phyloP scores from a whole-genome alignment of 1,140 invertebrate genomes.

The Streblospio benedicti region DNA sequence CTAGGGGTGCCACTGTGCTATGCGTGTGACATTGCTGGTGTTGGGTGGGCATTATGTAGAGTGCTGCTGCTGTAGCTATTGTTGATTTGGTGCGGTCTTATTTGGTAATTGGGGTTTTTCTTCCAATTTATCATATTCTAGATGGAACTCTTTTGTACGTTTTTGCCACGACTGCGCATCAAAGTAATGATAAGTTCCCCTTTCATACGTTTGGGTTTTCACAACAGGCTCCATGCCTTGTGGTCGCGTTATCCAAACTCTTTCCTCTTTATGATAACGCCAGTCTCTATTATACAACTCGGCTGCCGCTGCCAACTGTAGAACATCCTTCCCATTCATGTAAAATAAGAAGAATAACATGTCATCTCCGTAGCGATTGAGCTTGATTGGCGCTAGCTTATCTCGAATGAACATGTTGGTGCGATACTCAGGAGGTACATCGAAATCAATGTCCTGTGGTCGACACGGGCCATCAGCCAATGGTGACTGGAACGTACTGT shows the following conservation, averaged over 20 bases:
- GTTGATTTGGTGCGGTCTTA: neutral
- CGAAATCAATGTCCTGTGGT: constrained; percentile 97
- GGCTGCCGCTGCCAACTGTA: constrained; percentile 89
- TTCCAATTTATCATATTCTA: constrained; percentile 96
- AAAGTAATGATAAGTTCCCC: constrained; percentile 98
- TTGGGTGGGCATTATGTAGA: no score
- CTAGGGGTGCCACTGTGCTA: no score
- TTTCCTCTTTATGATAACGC: constrained; percentile 98
- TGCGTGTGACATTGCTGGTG: no score
- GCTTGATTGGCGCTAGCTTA: constrained; percentile 81
- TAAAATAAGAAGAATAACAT: constrained; percentile 99
- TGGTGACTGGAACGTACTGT: constrained; percentile 84
- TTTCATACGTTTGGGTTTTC: constrained; percentile 89
- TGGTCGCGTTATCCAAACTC: constrained; percentile 97
- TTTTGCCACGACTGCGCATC: constrained; percentile 92
- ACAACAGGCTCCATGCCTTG: constrained; percentile 83
- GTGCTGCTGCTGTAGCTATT: constrained; percentile 5
- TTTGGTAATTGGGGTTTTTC: constrained; percentile 57
- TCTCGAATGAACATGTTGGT: constrained; percentile 65
- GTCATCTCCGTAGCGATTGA: constrained; percentile 96
- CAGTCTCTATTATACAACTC: constrained; percentile 98
- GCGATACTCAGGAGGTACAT: constrained; percentile 96
- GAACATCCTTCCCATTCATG: constrained; percentile 92
- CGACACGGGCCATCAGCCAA: constrained; percentile 95
- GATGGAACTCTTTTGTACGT: constrained; percentile 86